phyloP scores from a whole-genome alignment of 1,140 invertebrate species.

The Patella vulgata region DNA sequence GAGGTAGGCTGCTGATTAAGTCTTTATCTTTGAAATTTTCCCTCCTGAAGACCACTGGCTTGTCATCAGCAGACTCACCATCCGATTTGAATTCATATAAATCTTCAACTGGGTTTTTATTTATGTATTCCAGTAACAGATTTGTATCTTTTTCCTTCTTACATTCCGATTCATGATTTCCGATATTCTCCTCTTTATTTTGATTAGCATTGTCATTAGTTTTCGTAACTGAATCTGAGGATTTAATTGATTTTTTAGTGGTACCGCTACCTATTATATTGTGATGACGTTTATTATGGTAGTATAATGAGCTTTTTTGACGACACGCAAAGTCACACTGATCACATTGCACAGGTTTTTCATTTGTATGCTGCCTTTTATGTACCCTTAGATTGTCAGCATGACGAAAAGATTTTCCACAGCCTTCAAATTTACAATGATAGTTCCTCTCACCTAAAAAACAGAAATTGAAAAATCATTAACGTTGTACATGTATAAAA shows the following conservation, averaged over 20 bases:
- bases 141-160: too few relatives aligned
- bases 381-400: constrained; percentile 77
- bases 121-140: too few relatives aligned
- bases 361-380: constrained; percentile 81
- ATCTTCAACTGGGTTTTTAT: constrained; percentile 12
- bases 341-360: constrained; percentile 85
- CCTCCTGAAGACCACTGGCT: constrained; percentile 14
- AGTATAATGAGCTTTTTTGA: constrained; percentile 56
- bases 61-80: constrained; percentile 47
- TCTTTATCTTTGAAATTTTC: constrained; percentile 14
- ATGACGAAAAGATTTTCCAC: constrained; percentile 59
- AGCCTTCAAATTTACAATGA: constrained; percentile 54
- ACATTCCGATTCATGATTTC: too few relatives aligned
- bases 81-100: constrained; percentile 56
- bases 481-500: too few relatives aligned
- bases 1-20: background rate
- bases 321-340: constrained; percentile 59
- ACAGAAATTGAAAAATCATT: constrained; percentile 8
- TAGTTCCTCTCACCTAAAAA: constrained; percentile 56
- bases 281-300: constrained; percentile 41
- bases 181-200: background rate
- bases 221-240: background rate
- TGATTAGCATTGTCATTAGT: background rate
- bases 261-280: constrained; percentile 35
- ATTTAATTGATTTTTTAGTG: background rate